Percentiles rank a stretch among this genome's conserved stretches.
phyloP scores from a whole-genome alignment of 2,113 vertebrate species.

The Aix galericulata region DNA sequence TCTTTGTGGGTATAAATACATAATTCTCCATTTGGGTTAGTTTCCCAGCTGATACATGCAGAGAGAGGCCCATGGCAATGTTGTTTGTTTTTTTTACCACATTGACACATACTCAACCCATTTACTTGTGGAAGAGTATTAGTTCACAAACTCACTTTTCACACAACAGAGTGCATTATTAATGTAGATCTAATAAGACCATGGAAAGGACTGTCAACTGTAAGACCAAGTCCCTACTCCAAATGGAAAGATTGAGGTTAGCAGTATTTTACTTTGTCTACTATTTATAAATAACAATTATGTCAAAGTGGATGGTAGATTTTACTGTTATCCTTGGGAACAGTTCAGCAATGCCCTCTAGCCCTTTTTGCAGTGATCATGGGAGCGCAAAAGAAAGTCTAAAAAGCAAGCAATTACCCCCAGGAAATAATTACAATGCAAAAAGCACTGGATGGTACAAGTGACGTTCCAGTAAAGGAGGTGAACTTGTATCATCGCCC shows the following conservation, averaged over 20 bases:
- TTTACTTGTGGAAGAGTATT: neutral
- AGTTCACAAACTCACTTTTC: neutral
- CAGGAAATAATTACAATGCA: conserved; percentile 65
- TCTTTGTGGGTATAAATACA: neutral
- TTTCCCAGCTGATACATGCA: neutral
- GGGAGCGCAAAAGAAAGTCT: conserved; percentile 60
- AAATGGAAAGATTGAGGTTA: neutral
- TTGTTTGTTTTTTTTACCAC: rapidly evolving
- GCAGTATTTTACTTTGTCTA: neutral
- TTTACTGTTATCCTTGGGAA: conserved; percentile 49
- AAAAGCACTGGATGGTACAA: conserved; percentile 54
- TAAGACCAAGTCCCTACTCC: neutral
- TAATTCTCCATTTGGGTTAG: neutral
- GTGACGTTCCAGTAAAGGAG: conserved; percentile 60
- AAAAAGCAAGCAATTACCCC: conserved; percentile 60
- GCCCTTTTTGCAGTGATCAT: conserved; percentile 49
- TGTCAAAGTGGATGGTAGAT: neutral
- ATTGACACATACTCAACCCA: neutral
- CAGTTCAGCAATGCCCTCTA: conserved; percentile 20
- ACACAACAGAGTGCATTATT: neutral
- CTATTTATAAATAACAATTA: conserved; percentile 3
- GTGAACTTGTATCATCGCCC: conserved; percentile 61
- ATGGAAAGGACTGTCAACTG: neutral
- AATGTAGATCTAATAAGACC: neutral
- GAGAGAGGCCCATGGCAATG: neutral